Evolutionary conservation across 2,113 vertebrate species (phyloP), one percentile per base, ranked within the genome.

Genomic region (Vidua chalybeata): DNA sequence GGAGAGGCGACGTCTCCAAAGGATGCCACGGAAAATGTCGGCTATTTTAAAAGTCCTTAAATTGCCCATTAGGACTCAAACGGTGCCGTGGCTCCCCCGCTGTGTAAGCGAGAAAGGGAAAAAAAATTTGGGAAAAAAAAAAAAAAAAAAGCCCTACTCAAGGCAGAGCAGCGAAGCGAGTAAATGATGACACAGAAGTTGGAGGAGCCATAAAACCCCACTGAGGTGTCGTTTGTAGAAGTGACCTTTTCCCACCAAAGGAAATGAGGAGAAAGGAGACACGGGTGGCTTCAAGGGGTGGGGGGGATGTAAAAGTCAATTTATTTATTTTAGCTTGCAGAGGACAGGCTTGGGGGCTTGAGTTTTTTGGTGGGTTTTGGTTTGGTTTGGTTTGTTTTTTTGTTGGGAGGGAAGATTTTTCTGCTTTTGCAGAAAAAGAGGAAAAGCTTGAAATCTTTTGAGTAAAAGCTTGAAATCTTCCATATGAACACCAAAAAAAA

Each of bases 201-300:
- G 95, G 76, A 92, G 55, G 59, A 81, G 94, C 86, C 92, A 93
- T 97, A 94, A 97, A 96, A 30, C 37, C 89, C 88, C 94, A 91
- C 86, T 5, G 31, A 97, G 96, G 96, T 37, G 78, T 86, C 90
- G 7, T 94, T 96, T 88, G 93, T 4, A 93, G 84, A 35, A 91
- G 92, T 96, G 97, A 97, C 97, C 96, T 97, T 97, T 96, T 84
- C 92, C 90, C 89, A 84, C 64, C 52, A 0, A 55, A 84, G 93
- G 80, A 92, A 91, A 90, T 1, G 21, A 94, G 94, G 5, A 17
- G 90, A 89, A 91, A 92, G 86, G 86, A 95, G 96, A 55, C 78
- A 68, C 16, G 0, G 52, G 81, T 75, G 92, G 67, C 56, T 94
- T 37, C 6, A 0, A 14, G 33, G 33, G 24, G 75, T n/a, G 35